These are phyloP conservation scores for Abscondita cerata DNA, from an alignment of 2,888 invertebrate species.

Conservation along the genomic window DNA sequence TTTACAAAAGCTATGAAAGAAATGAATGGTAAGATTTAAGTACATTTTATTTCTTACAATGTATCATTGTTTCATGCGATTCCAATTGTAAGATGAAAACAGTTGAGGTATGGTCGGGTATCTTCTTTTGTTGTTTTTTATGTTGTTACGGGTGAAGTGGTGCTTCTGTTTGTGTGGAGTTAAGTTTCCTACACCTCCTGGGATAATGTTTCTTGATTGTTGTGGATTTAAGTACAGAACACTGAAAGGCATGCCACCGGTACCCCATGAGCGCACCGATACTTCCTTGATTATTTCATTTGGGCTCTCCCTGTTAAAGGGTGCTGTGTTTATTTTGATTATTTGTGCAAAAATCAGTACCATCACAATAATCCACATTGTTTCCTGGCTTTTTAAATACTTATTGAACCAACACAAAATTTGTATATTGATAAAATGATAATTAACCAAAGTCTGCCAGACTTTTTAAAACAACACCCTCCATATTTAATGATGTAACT, in stretches of 20 bases:
- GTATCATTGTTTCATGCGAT: slow-evolving; percentile 40
- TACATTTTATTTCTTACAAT: slow-evolving; percentile 28
- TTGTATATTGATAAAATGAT: no score
- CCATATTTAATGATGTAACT: slow-evolving; percentile 3
- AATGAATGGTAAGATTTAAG: slow-evolving; percentile 85
- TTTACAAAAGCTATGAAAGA: slow-evolving; percentile 99
- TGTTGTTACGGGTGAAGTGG: no score
- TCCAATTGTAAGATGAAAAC: slow-evolving; percentile 64
- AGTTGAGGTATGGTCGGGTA: slow-evolving; percentile 61
- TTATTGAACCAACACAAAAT: no score
- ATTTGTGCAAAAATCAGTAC: no score
- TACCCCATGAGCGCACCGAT: slow-evolving; percentile 59
- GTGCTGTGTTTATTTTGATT: no score
- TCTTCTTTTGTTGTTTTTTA: slow-evolving; percentile 42
- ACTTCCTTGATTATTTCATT: slow-evolving; percentile 44
- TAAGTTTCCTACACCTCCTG: no score
- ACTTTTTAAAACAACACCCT: slow-evolving; percentile 4
- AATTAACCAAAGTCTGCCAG: not conserved
- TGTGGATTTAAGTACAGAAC: slow-evolving; percentile 60
- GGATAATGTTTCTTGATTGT: slow-evolving; percentile 31
- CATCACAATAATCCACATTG: no score
- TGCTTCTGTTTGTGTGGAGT: not conserved
- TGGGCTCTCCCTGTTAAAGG: not conserved
- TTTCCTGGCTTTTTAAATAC: no score
- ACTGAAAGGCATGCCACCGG: slow-evolving; percentile 62